These are phyloP conservation scores for Gymnobelideus leadbeateri DNA, from an alignment of 2,113 vertebrate genomes.

Conservation along the genomic window DNA sequence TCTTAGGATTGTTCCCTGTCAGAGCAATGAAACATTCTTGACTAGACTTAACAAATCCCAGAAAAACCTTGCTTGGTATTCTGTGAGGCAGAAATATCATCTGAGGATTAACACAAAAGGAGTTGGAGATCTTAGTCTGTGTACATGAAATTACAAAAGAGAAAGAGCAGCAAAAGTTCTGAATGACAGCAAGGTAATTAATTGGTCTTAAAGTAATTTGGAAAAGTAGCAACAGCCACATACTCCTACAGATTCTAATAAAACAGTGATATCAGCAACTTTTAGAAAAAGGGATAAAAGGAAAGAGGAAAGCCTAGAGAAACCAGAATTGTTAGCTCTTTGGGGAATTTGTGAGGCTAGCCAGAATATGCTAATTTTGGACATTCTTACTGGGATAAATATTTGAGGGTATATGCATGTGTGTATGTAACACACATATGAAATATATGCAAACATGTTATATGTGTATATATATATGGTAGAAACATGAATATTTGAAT, in stretches of 20 bases:
- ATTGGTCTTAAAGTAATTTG: background rate
- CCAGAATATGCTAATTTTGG: background rate
- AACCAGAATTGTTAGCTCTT: background rate
- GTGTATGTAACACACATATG: too few relatives aligned
- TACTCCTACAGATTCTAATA: background rate
- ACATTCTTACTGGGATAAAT: background rate
- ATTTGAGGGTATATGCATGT: background rate
- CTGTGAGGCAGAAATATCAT: background rate
- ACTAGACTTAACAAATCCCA: constrained; percentile 33
- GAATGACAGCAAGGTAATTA: background rate
- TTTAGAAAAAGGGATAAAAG: background rate
- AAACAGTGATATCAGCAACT: background rate
- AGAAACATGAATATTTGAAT: too few relatives aligned
- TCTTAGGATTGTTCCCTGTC: constrained; percentile 38
- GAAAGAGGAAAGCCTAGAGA: background rate
- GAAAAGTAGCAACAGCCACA: background rate
- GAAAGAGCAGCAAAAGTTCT: background rate
- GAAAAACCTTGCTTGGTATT: constrained; percentile 27
- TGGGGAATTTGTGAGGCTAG: background rate
- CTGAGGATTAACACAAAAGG: background rate
- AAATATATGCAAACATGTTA: background rate
- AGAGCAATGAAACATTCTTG: constrained; percentile 34
- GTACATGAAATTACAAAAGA: background rate
- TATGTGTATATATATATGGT: too few relatives aligned
- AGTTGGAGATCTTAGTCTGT: background rate